These are phyloP conservation scores for Anguilla pacifica DNA, from an alignment of 2,797 vertebrate genomes.

Conservation along the genomic window DNA sequence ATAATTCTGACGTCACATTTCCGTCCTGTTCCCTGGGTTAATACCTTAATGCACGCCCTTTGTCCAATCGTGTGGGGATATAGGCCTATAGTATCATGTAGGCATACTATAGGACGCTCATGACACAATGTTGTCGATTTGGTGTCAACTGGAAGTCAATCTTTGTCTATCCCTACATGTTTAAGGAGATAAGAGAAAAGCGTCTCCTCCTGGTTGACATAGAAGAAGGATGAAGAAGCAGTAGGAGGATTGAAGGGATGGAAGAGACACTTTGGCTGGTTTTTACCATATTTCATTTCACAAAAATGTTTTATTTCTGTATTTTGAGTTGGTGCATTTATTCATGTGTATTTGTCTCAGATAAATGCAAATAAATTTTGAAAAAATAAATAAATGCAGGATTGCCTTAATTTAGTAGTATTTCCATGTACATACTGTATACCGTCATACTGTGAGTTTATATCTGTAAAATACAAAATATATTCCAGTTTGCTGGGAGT, in stretches of 20 bases:
- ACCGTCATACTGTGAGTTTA: background rate
- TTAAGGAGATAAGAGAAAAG: background rate
- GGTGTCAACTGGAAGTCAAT: background rate
- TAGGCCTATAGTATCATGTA: too few relatives aligned
- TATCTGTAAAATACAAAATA: background rate
- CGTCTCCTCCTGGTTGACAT: background rate
- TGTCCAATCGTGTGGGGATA: background rate
- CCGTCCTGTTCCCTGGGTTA: background rate
- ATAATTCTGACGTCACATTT: background rate
- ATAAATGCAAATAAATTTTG: background rate
- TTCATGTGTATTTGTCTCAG: background rate
- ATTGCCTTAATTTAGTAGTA: background rate
- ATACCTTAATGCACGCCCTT: background rate
- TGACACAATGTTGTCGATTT: background rate
- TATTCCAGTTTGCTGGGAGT: background rate
- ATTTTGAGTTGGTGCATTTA: background rate
- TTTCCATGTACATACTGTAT: background rate
- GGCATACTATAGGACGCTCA: background rate
- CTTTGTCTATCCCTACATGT: background rate
- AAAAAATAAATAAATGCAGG: background rate
- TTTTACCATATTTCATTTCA: background rate
- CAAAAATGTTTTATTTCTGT: background rate
- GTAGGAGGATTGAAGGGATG: background rate
- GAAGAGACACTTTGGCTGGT: background rate
- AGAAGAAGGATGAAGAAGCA: background rate